Percentiles rank a stretch among this genome's conserved stretches.
phyloP scores from a whole-genome alignment of 2,113 vertebrate species.

The Formicarius rufipectus region DNA sequence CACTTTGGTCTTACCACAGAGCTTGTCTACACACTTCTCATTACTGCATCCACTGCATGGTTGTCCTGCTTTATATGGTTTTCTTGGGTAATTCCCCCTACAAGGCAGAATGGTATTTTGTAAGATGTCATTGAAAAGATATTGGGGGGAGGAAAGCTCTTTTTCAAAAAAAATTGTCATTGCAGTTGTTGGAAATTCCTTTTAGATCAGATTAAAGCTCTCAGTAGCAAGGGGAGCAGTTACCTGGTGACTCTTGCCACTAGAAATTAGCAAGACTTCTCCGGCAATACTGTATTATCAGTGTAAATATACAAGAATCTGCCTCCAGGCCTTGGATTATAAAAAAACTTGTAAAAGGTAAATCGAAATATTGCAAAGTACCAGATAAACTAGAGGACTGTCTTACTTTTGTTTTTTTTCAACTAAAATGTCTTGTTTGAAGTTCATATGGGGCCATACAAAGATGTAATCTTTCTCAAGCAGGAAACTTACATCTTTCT shows the following conservation, averaged over 20 bases:
- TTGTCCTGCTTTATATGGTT: slow-evolving; percentile 63
- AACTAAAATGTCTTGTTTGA: neutral
- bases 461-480: neutral
- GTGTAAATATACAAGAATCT: neutral
- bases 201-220: neutral
- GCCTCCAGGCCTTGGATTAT: neutral
- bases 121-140: neutral
- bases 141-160: neutral
- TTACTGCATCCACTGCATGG: slow-evolving; percentile 64
- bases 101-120: neutral
- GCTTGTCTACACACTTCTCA: slow-evolving; percentile 57
- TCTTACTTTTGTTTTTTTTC: neutral
- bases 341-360: neutral
- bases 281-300: neutral
- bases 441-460: neutral
- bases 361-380: neutral
- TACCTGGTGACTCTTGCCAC: neutral
- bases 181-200: neutral
- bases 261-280: neutral
- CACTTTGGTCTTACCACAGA: slow-evolving; percentile 71
- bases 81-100: slow-evolving; percentile 72
- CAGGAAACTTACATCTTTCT: neutral
- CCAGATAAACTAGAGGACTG: neutral
- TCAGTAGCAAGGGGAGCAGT: neutral
- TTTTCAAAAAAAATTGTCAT: neutral